A percentile compares a stretch with the other conserved stretches of the same genome.
These are phyloP conservation scores for Saccostrea glomerata DNA, from an alignment of 1,140 invertebrate species.

Conservation along the genomic window DNA sequence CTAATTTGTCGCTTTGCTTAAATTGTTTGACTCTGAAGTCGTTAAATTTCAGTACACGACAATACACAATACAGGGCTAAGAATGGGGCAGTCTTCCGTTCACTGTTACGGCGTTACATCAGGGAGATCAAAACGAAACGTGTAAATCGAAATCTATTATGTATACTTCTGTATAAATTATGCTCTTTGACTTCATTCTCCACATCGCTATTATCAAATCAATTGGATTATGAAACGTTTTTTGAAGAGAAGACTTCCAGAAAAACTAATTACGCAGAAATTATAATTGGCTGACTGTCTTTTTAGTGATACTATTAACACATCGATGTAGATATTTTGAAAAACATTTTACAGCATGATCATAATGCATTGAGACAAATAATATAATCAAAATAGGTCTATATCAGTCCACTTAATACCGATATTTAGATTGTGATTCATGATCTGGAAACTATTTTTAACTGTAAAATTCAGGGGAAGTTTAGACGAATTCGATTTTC, in stretches of 20 bases:
- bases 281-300: neutral
- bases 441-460: no score
- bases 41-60: neutral
- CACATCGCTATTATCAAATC: neutral
- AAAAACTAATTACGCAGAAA: neutral
- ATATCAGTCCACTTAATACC: no score
- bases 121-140: constrained; percentile 1
- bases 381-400: no score
- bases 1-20: constrained; percentile 6
- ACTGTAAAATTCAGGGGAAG: no score
- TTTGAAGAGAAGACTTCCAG: neutral
- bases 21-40: neutral
- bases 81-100: constrained; percentile 12
- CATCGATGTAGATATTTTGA: no score
- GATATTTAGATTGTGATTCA: no score
- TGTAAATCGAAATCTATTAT: constrained; percentile 30
- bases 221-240: constrained; percentile 1
- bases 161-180: constrained; percentile 30
- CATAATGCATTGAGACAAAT: no score
- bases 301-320: neutral
- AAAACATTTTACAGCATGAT: no score
- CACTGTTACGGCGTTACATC: neutral
- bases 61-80: neutral
- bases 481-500: no score
- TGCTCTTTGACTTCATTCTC: constrained; percentile 18